Base-by-base conservation (phyloP, 2,113 vertebrate genomes). In the Harpagus bidentatus region DNA sequence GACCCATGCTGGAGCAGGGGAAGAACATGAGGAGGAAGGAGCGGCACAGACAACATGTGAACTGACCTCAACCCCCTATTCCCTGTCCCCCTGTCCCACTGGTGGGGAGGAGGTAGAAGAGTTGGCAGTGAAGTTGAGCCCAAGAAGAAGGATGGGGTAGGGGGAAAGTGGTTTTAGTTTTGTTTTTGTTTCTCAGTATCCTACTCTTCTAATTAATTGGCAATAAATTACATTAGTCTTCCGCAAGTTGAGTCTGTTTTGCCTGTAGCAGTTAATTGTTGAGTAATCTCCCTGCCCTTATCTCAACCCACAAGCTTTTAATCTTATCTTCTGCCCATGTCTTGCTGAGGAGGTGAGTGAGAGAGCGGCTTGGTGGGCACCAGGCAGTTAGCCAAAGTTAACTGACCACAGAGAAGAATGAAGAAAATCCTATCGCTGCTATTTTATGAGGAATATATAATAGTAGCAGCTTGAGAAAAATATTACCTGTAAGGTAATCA, bases 401-500 rank as follows among this genome's bases (percentile, higher is more conserved):
- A 42, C 13, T 28, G 74, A 55, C 12, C 43, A 90, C 26, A 50
- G 20, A 52, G 32, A 79, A 9, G 40, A 78, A 47, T 25, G 43
- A 89, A 73, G 28, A 71, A 63, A 73, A 80, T 50, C 11, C 14
- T 34, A n/a, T 31, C 16, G 26, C 3, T n/a, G 12, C 9, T 62
- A 5, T 59, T 95, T 86, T 82, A 59, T 36, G 28, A 83, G 32
- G 13, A 79, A 55, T 31, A 32, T 22, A 31, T 10, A n/a, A 61
- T 12, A 77, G 26, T 36, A 87, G 26, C 16, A 82, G 1, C 10
- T 28, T 65, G 66, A 84, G 55, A 52, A 85, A 78, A 89, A 86
- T 71, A 83, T 96, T 97, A 99, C 99, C 99, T 98, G 99, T 99
- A 91, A 99, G 99, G 96, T 99, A 99, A 98, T 99, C 99, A 98